A percentile compares a stretch with the other conserved stretches of the same genome.
These are phyloP conservation scores for Pristionchus maxplancki DNA, from an alignment of 2,888 invertebrate genomes.

Conservation along the genomic window DNA sequence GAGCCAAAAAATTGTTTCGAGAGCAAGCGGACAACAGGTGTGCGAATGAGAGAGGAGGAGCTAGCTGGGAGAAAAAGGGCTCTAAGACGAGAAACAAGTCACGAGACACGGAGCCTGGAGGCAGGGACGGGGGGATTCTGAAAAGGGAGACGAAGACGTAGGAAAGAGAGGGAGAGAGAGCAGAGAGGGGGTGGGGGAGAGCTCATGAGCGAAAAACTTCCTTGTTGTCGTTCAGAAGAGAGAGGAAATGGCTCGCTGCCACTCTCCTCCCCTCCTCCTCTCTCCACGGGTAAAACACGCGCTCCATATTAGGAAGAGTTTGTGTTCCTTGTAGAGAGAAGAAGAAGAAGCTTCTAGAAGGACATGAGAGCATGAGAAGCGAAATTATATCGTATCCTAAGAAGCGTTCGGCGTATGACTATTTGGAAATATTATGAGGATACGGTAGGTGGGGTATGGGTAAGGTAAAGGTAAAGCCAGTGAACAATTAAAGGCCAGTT, in stretches of 20 bases:
- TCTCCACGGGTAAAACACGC: not conserved
- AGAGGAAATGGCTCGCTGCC: not conserved
- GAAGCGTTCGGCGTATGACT: not conserved
- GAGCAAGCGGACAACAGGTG: not conserved
- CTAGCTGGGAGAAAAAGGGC: not conserved
- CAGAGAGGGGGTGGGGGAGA: not conserved
- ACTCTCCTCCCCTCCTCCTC: not conserved
- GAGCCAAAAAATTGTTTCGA: not conserved
- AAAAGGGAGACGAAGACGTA: too few species aligned
- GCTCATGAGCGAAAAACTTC: slow-evolving; percentile 37
- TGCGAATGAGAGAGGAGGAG: not conserved
- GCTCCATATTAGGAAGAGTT: not conserved
- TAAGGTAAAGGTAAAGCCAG: too few species aligned
- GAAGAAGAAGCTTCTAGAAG: not conserved
- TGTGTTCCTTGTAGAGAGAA: not conserved
- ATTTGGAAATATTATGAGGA: not conserved
- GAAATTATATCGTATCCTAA: not conserved
- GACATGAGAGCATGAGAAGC: not conserved
- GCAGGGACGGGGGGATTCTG: not conserved
- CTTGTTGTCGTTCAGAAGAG: slow-evolving; percentile 21
- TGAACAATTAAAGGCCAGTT: too few species aligned
- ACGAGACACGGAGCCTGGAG: not conserved
- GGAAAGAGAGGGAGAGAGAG: not conserved
- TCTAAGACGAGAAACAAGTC: not conserved
- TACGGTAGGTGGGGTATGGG: too few species aligned